Conservation (phyloP, 2,888 invertebrate genomes). For the Cecidostiba fungosa region DNA sequence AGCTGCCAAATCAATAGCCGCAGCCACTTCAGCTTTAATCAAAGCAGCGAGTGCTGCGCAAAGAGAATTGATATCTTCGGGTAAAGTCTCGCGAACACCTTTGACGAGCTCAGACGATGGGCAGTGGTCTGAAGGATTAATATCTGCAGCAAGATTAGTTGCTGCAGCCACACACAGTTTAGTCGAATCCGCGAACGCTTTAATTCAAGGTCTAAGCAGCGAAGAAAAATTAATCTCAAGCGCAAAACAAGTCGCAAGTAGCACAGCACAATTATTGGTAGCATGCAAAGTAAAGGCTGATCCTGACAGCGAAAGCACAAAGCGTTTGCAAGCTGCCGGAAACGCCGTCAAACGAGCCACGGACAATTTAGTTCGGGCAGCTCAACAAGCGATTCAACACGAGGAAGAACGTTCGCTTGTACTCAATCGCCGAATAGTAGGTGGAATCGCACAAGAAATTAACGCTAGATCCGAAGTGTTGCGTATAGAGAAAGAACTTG, state of each 20-base stretch:
- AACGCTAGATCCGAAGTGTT: constrained; percentile 95
- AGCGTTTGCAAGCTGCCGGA: constrained; percentile 94
- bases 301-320: constrained; percentile 95
- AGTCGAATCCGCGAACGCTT: constrained; percentile 98
- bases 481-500: constrained; percentile 95
- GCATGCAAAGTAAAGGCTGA: constrained; percentile 99
- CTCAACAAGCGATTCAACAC: constrained; percentile 94
- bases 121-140: constrained; percentile 98
- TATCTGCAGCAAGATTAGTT: constrained; percentile 96
- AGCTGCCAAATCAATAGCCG: constrained; percentile 98
- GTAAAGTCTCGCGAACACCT: constrained; percentile 92
- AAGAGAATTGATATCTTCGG: constrained; percentile 94
- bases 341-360: constrained; percentile 98
- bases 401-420: constrained; percentile 96
- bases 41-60: constrained; percentile 98
- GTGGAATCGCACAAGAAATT: constrained; percentile 97
- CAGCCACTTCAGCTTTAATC: constrained; percentile 97
- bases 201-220: constrained; percentile 94
- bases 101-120: constrained; percentile 95
- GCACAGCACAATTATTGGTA: constrained; percentile 97
- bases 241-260: constrained; percentile 97
- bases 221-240: constrained; percentile 98
- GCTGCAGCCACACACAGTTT: constrained; percentile 98
- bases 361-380: constrained; percentile 97
- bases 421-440: constrained; percentile 96